Evolutionary conservation across 2,888 invertebrate genomes (phyloP).

Genomic region (Andrena chrysosceles): DNA sequence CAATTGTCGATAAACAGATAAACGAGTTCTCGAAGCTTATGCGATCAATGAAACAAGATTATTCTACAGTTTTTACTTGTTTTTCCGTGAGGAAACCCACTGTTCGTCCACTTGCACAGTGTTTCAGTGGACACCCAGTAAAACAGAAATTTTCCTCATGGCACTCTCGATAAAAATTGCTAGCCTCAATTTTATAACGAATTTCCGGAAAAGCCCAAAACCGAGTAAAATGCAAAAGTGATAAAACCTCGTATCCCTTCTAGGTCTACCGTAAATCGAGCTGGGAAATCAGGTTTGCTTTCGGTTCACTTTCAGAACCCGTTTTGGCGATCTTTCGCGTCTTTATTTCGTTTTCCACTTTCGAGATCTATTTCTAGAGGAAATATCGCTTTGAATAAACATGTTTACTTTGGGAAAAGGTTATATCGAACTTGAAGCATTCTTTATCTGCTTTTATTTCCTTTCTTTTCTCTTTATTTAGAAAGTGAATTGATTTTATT

Average conservation of each 20-base stretch:
- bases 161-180: constrained; percentile 9
- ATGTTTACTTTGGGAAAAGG: too few species aligned
- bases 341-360: neutral
- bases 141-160: neutral
- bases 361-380: neutral
- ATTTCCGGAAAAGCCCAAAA: constrained; percentile 1
- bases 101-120: neutral
- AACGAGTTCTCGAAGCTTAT: neutral
- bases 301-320: neutral
- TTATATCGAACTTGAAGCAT: neutral
- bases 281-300: constrained; percentile 22
- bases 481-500: neutral
- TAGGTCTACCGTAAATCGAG: neutral
- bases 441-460: neutral
- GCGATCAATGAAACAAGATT: too few species aligned
- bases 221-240: constrained; percentile 7
- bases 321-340: neutral
- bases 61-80: neutral
- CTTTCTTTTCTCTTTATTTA: neutral
- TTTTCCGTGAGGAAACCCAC: neutral
- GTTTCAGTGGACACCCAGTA: neutral
- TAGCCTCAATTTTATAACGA: neutral
- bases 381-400: neutral
- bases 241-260: neutral
- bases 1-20: neutral